Evolutionary conservation across 2,797 vertebrate genomes (phyloP).

Genomic region (Anas bahamensis): DNA sequence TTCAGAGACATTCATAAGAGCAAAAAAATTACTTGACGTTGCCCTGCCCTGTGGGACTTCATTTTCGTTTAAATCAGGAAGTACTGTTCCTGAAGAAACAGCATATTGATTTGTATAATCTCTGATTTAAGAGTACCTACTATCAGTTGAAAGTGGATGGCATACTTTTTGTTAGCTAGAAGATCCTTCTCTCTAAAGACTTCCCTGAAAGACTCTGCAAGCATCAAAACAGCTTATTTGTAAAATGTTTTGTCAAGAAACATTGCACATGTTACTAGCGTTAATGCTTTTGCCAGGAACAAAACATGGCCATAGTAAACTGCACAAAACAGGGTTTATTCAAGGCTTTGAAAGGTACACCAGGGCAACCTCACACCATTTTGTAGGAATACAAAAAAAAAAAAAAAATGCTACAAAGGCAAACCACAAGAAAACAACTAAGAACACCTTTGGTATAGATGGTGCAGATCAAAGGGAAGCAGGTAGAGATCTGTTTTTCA

Average conservation of each 20-base stretch:
- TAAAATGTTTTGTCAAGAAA: not conserved
- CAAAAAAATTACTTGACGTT: constrained; percentile 10
- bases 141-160: not conserved
- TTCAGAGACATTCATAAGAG: constrained; percentile 12
- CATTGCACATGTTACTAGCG: not conserved
- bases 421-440: not conserved
- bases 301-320: not conserved
- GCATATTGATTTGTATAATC: constrained; percentile 23
- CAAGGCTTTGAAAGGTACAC: not conserved
- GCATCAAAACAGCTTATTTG: not conserved
- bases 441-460: not conserved
- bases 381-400: not conserved
- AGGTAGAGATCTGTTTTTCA: not conserved
- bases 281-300: not conserved
- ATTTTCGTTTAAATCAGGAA: constrained; percentile 26
- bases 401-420: not conserved
- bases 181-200: not conserved
- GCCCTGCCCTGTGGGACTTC: not conserved
- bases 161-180: not conserved
- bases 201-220: not conserved
- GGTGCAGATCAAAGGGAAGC: not conserved
- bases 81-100: not conserved
- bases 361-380: not conserved
- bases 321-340: not conserved
- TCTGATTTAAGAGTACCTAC: not conserved